Evolutionary conservation across 2,113 vertebrate species (phyloP).

Genomic region (Lamprologus callipterus): DNA sequence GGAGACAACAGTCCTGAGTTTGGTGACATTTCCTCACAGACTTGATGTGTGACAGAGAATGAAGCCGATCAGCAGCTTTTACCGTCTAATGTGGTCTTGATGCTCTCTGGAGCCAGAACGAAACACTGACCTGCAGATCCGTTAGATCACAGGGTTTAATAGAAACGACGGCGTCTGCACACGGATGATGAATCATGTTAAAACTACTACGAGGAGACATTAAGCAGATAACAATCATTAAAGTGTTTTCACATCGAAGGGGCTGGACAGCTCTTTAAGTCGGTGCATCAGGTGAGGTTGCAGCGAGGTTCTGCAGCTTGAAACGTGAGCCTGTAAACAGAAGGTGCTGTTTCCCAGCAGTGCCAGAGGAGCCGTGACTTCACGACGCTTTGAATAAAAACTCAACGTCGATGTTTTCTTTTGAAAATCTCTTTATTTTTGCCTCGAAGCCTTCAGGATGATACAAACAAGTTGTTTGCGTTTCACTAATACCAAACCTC

Average conservation of each 20-base stretch:
- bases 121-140: neutral
- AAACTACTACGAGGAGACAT: neutral
- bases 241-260: neutral
- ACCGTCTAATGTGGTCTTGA: fast-evolving
- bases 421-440: conserved; percentile 54
- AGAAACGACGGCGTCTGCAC: neutral
- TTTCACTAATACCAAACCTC: conserved; percentile 31
- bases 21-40: neutral
- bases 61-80: neutral
- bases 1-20: neutral
- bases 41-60: neutral
- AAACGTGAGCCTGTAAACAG: neutral
- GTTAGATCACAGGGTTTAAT: neutral
- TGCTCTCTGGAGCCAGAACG: neutral
- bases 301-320: neutral
- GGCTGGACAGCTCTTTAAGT: neutral
- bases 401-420: neutral
- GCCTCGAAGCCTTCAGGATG: conserved; percentile 30
- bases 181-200: fast-evolving
- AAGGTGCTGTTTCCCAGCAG: neutral
- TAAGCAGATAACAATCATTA: neutral
- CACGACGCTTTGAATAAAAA: neutral
- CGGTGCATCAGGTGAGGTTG: neutral
- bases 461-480: conserved; percentile 43
- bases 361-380: neutral